Evolutionary conservation across 2,888 invertebrate species (phyloP).

Genomic region (Ctenicera cuprea): DNA sequence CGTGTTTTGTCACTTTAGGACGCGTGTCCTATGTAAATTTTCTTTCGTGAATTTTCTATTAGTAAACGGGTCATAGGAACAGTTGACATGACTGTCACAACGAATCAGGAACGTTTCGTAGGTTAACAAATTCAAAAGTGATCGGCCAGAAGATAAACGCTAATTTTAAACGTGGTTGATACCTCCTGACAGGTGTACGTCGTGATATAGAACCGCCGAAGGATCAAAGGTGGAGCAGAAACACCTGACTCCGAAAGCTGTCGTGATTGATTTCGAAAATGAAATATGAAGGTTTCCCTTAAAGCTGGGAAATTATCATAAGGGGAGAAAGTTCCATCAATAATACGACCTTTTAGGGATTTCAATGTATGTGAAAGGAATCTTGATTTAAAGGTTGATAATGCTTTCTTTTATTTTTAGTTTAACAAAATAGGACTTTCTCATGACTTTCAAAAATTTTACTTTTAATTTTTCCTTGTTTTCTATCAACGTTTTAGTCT

Average conservation of each 20-base stretch:
- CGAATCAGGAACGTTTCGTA: not conserved
- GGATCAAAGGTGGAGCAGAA: slow-evolving; percentile 23
- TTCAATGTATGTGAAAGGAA: no score
- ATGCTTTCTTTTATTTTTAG: no score
- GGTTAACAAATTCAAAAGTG: slow-evolving; percentile 15
- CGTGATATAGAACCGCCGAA: slow-evolving; percentile 5
- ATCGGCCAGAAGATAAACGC: not conserved
- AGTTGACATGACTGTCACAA: not conserved
- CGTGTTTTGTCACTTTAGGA: not conserved
- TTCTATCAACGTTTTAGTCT: no score
- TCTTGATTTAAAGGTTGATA: no score
- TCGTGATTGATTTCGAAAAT: slow-evolving; percentile 23
- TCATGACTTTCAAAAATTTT: no score
- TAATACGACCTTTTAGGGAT: no score
- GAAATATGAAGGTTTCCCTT: slow-evolving; percentile 18
- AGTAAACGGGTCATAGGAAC: not conserved
- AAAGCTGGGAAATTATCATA: slow-evolving; percentile 11
- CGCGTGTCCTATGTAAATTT: slow-evolving; percentile 3
- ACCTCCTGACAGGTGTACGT: slow-evolving; percentile 19
- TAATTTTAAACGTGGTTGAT: slow-evolving; percentile 21
- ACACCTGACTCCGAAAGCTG: slow-evolving; percentile 28
- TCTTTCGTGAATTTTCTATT: not conserved
- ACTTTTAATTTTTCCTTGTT: no score
- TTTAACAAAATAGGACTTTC: no score
- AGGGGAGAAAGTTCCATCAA: not conserved